Evolutionary conservation across 1,140 invertebrate species (phyloP).

Genomic region (Rhynchophorus ferrugineus): DNA sequence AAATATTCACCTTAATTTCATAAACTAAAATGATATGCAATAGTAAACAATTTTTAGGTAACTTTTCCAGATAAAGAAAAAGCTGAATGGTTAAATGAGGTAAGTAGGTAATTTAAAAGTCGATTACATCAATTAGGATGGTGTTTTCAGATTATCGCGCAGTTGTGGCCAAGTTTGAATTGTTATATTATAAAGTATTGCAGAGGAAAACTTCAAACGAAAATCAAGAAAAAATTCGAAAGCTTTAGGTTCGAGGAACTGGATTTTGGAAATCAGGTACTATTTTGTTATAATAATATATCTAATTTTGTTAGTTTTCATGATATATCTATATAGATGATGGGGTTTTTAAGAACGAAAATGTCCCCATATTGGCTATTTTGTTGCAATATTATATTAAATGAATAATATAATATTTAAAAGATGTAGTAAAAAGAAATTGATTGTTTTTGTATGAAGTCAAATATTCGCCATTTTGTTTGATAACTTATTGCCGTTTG

Average conservation of each 20-base stretch:
- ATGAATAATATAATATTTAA: too few species aligned
- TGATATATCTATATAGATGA: too few species aligned
- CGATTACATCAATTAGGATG: not conserved
- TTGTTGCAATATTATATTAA: too few species aligned
- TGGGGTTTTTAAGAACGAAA: too few species aligned
- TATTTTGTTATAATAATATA: slow-evolving; percentile 30
- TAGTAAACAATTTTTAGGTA: slow-evolving; percentile 55
- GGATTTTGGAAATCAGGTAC: slow-evolving; percentile 79
- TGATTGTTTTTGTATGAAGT: too few species aligned
- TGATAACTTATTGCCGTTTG: too few species aligned
- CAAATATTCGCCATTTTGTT: too few species aligned
- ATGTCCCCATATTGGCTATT: too few species aligned
- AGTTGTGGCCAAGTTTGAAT: slow-evolving; percentile 92
- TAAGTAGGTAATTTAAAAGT: slow-evolving; percentile 41
- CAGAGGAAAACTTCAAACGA: slow-evolving; percentile 73
- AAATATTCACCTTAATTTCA: too few species aligned
- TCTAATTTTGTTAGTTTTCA: too few species aligned
- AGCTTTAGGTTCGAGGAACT: slow-evolving; percentile 88
- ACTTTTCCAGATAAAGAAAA: slow-evolving; percentile 90
- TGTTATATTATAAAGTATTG: slow-evolving; percentile 73
- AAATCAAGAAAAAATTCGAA: slow-evolving; percentile 70
- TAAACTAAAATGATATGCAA: too few species aligned
- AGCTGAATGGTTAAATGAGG: slow-evolving; percentile 90
- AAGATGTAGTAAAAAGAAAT: too few species aligned
- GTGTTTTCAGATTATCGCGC: slow-evolving; percentile 63